Evolutionary conservation across 2,888 invertebrate genomes (phyloP), one percentile per base, ranked within the genome.

Genomic region (Tridacna gigas): DNA sequence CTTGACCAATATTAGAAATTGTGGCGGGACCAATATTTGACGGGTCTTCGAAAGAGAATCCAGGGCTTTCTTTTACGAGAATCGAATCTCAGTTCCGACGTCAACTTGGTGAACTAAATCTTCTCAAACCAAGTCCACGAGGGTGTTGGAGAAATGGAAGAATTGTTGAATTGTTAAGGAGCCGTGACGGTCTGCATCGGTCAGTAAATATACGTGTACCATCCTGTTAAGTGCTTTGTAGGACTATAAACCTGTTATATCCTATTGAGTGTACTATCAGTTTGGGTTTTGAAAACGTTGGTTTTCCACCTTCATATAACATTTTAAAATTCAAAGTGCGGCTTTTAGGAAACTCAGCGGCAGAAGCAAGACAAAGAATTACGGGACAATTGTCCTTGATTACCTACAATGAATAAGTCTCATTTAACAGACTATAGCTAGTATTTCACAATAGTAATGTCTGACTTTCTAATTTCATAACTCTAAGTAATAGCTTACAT

Each of bases 11-110:
- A 63, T 47, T 83, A 79, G 83, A 26, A 63, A 26, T 48, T 79
- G n/a, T 83, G 79, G 79, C 47, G 73, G 20, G 63, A 79, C 9
- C 77, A 83, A 28, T 83, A 83, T 73, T 63, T 83, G 25, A 0
- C 37, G 0, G 73, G 79, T 48, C n/a, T 83, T 0, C 18, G 79
- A 26, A 77, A 83, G 26, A 20, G 79, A 65, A 80, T 74, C 9
- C 83, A 83, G 74, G 26, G 37, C 9, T 12, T 48, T 26, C 26
- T 82, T 28, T 51, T 37, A 25, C 45, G 5, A 47, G 76, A 47
- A 77, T 79, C 37, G 60, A 79, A 28, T 76, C 82, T 11, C 37
- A 18, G 4, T 61, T 18, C 25, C 18, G n/a, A 22, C 73, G 79
- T 74, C 47, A 63, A 15, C 47, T 76, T 60, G 83, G 83, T 51